A percentile compares a stretch with the other conserved stretches of the same genome.
Conservation (phyloP, 2,113 vertebrate species). For the Hippotragus niger region DNA sequence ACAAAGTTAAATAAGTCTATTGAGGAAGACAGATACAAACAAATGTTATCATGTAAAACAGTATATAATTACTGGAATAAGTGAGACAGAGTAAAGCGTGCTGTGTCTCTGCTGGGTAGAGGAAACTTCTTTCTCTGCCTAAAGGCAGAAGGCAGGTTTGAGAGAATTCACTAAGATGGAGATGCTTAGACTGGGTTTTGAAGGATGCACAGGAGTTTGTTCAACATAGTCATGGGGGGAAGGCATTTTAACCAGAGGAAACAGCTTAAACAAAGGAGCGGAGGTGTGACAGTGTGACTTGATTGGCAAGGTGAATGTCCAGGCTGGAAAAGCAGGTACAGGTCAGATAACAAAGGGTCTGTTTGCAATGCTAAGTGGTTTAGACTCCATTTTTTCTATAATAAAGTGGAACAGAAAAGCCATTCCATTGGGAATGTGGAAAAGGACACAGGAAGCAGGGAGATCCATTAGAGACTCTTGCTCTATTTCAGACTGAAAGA, state of each 20-base stretch:
- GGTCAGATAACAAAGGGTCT: not conserved
- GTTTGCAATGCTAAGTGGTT: rapidly evolving
- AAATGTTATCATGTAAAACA: not conserved
- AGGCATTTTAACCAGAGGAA: not conserved
- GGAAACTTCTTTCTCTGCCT: not conserved
- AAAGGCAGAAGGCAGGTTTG: not conserved
- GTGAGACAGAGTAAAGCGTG: not conserved
- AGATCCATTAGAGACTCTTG: not conserved
- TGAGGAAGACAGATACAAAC: not conserved
- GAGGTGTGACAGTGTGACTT: not conserved
- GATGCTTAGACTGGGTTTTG: not conserved
- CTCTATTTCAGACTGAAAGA: not conserved
- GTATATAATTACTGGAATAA: not conserved
- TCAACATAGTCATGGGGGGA: not conserved
- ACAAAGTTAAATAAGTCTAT: not conserved
- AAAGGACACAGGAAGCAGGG: not conserved
- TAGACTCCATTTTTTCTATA: not conserved
- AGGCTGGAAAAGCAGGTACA: not conserved
- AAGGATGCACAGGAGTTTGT: not conserved
- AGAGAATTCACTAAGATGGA: not conserved
- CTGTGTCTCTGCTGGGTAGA: not conserved
- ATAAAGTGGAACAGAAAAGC: not conserved
- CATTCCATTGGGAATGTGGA: too few species aligned
- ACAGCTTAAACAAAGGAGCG: not conserved
- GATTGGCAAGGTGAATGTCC: not conserved